These are phyloP conservation scores for Andrena dorsata DNA, from an alignment of 2,888 invertebrate genomes.

Conservation along the genomic window DNA sequence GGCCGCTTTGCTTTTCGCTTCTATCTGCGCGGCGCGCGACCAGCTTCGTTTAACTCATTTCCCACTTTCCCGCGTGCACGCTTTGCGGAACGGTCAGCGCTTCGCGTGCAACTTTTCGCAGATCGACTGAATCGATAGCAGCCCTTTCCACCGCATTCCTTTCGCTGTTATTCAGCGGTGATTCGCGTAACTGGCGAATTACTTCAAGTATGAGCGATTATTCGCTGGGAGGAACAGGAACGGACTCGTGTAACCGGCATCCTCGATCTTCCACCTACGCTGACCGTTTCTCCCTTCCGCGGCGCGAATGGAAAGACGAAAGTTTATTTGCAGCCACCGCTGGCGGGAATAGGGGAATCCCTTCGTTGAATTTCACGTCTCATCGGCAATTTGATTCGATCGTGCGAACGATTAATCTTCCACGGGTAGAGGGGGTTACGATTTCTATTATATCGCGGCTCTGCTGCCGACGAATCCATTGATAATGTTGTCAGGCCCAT, in stretches of 20 bases:
- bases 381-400: constrained; percentile 56
- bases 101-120: neutral
- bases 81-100: constrained; percentile 37
- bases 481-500: constrained; percentile 43
- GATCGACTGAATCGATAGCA: neutral
- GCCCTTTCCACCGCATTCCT: neutral
- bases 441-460: constrained; percentile 55
- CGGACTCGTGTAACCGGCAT: neutral
- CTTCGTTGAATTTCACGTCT: constrained; percentile 56
- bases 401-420: constrained; percentile 60
- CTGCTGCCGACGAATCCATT: constrained; percentile 40
- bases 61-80: constrained; percentile 20
- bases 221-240: constrained; percentile 49
- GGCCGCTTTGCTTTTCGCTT: constrained; percentile 57
- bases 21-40: constrained; percentile 29
- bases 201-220: constrained; percentile 47
- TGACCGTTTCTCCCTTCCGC: constrained; percentile 19
- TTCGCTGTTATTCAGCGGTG: neutral
- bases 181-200: neutral
- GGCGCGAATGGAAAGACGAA: constrained; percentile 60
- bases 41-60: constrained; percentile 66
- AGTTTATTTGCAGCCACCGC: constrained; percentile 58
- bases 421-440: constrained; percentile 36
- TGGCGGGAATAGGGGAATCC: constrained; percentile 20
- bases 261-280: constrained; percentile 38